Conservation (phyloP, 2,888 invertebrate species). For the Thereva unica region DNA sequence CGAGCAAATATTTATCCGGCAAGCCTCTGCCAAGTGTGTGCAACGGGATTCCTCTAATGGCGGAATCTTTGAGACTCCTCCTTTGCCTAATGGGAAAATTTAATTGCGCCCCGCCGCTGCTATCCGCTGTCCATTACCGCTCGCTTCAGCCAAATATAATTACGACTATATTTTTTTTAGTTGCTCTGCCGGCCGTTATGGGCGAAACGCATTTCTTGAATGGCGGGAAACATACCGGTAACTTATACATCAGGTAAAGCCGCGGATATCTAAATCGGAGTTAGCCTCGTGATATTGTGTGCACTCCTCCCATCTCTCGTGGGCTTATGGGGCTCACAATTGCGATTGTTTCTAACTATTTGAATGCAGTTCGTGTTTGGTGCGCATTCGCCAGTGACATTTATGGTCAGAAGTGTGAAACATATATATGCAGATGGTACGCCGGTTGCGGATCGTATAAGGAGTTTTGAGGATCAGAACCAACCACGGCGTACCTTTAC, state of each 20-base stretch:
- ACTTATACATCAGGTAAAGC: neutral
- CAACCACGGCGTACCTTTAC: constrained; percentile 19
- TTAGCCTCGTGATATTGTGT: constrained; percentile 19
- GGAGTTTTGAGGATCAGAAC: constrained; percentile 18
- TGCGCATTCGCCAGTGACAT: constrained; percentile 26
- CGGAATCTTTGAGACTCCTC: constrained; percentile 15
- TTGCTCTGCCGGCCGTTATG: neutral
- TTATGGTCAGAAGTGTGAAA: constrained; percentile 33
- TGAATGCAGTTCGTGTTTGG: constrained; percentile 27
- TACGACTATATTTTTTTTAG: neutral
- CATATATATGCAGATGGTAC: constrained; percentile 21
- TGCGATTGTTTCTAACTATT: constrained; percentile 31
- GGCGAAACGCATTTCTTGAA: neutral
- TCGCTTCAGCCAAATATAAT: neutral
- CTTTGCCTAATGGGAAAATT: constrained; percentile 29
- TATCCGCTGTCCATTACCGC: constrained; percentile 6
- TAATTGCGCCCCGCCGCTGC: constrained; percentile 26
- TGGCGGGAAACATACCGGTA: too few relatives aligned
- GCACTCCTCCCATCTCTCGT: constrained; percentile 16
- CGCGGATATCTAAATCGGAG: constrained; percentile 27
- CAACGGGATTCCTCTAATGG: constrained; percentile 1
- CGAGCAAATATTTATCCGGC: constrained; percentile 28
- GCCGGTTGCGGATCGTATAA: constrained; percentile 13
- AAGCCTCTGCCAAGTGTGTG: too few relatives aligned
- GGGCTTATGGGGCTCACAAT: constrained; percentile 31